Conservation (phyloP, 2,888 invertebrate genomes). For the Lacanobia oleracea region DNA sequence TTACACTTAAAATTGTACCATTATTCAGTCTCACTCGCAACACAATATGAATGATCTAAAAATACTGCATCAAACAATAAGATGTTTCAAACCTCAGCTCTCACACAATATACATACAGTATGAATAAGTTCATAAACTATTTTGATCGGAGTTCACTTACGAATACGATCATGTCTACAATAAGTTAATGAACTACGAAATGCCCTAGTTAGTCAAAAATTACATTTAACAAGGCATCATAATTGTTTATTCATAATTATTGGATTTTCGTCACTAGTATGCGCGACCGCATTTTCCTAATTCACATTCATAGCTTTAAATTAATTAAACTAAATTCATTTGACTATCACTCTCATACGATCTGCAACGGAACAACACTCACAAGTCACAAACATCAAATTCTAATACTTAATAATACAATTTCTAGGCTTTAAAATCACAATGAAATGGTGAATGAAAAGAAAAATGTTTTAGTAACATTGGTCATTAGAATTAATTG, state of each 20-base stretch:
- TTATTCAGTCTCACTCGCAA: conserved; percentile 89
- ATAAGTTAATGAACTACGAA: conserved; percentile 89
- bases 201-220: conserved; percentile 89
- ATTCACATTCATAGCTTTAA: conserved; percentile 88
- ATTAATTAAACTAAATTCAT: conserved; percentile 89
- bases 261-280: conserved; percentile 90
- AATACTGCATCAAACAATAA: conserved; percentile 88
- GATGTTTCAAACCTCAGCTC: conserved; percentile 75
- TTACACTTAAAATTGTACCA: conserved; percentile 86
- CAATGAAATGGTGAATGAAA: conserved; percentile 87
- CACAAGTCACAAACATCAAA: conserved; percentile 86
- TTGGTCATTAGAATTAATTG: conserved; percentile 88
- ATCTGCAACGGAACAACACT: conserved; percentile 84
- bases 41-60: conserved; percentile 86
- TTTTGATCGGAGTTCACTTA: conserved; percentile 87
- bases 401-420: conserved; percentile 91
- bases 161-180: conserved; percentile 86
- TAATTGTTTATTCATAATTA: conserved; percentile 86
- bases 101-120: conserved; percentile 77
- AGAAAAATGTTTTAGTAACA: conserved; percentile 80
- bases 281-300: conserved; percentile 91
- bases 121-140: conserved; percentile 76
- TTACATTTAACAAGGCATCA: conserved; percentile 89
- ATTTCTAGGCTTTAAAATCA: conserved; percentile 88
- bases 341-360: conserved; percentile 88